phyloP scores from a whole-genome alignment of 2,888 invertebrate genomes.

The Coronaproctus castanopsis region DNA sequence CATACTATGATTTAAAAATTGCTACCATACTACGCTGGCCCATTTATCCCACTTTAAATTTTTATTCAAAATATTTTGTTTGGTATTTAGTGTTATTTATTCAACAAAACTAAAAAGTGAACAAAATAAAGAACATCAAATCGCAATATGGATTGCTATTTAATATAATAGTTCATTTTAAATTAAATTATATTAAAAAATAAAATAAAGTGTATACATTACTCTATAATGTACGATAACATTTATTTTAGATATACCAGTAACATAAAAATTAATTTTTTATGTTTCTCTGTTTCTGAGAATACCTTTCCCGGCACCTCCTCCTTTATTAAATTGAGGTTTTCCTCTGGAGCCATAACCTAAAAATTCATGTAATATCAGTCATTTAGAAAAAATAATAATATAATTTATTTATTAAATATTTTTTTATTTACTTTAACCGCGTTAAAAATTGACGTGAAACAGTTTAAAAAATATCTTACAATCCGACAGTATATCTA shows the following conservation, averaged over 20 bases:
- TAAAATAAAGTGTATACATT: not conserved
- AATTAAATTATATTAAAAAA: not conserved
- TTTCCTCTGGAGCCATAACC: not conserved
- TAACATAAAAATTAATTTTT: not conserved
- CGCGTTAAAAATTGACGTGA: no score
- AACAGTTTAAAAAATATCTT: no score
- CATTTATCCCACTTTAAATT: no score
- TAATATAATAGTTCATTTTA: no score
- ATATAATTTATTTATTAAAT: not conserved
- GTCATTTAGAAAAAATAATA: not conserved
- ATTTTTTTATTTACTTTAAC: slow-evolving; percentile 1
- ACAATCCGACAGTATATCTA: no score
- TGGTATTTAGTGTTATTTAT: no score
- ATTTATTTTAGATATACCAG: not conserved
- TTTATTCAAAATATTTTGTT: no score
- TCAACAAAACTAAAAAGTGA: no score
- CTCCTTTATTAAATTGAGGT: not conserved
- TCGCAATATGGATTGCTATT: no score
- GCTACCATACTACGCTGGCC: no score
- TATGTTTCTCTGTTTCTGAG: not conserved
- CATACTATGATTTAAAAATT: no score
- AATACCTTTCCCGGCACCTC: not conserved
- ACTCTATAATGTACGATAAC: not conserved
- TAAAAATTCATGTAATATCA: not conserved
- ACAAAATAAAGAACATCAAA: no score